Percentiles rank a stretch among this genome's conserved stretches.
These are phyloP conservation scores for Hippocampus zosterae DNA, from an alignment of 2,113 vertebrate genomes.

Conservation along the genomic window DNA sequence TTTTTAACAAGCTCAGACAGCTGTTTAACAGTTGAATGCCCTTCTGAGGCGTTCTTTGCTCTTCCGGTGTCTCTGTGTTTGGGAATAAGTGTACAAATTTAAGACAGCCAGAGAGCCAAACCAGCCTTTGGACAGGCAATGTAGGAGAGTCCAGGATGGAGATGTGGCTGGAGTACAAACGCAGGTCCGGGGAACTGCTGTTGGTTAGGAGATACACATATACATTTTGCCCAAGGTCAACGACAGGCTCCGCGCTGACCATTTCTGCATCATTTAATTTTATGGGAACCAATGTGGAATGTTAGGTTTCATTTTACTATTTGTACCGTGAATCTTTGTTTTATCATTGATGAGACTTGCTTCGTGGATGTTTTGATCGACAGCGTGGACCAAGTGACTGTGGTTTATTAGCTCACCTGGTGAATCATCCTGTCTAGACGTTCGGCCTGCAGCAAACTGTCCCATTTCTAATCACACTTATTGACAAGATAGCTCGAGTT, in stretches of 20 bases:
- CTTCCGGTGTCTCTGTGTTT: constrained; percentile 17
- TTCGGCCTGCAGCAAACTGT: constrained; percentile 47
- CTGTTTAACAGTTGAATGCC: constrained; percentile 36
- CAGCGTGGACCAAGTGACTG: constrained; percentile 22
- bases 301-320: neutral
- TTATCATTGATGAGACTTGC: constrained; percentile 18
- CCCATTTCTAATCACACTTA: constrained; percentile 21
- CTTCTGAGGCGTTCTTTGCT: constrained; percentile 26
- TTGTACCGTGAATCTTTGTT: neutral
- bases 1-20: constrained; percentile 26
- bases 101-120: constrained; percentile 32
- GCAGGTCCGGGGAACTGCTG: constrained; percentile 56
- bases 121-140: constrained; percentile 55
- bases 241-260: constrained; percentile 29
- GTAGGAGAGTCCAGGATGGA: constrained; percentile 54
- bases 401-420: constrained; percentile 32
- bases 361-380: constrained; percentile 23
- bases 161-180: constrained; percentile 47
- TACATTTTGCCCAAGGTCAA: constrained; percentile 63
- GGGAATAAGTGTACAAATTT: constrained; percentile 40
- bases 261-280: constrained; percentile 31
- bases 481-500: constrained; percentile 12
- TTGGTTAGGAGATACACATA: constrained; percentile 60
- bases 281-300: neutral
- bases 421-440: constrained; percentile 60